A percentile compares a stretch with the other conserved stretches of the same genome.
Evolutionary conservation across 2,888 invertebrate species (phyloP).

Genomic region (Melanotus villosus): DNA sequence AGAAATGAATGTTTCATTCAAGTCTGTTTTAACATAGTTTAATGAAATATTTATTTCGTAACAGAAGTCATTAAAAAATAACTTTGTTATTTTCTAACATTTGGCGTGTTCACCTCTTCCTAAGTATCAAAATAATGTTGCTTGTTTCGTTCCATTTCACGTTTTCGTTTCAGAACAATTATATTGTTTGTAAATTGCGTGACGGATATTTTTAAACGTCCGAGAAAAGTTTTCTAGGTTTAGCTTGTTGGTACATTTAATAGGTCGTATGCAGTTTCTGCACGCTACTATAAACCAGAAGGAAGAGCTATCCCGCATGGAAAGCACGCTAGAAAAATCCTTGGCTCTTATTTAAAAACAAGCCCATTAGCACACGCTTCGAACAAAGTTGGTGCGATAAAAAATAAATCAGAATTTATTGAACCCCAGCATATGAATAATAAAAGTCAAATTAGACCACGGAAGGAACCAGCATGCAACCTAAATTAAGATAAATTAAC

Average conservation of each 20-base stretch:
- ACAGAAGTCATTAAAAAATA: no score
- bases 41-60: no score
- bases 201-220: constrained; percentile 9
- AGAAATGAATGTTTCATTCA: no score
- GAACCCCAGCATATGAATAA: constrained; percentile 12
- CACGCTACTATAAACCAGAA: constrained; percentile 12
- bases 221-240: constrained; percentile 5
- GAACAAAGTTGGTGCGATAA: no score
- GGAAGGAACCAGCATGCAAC: background rate
- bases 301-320: background rate
- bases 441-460: constrained; percentile 5
- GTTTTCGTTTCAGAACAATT: no score
- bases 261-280: constrained; percentile 18
- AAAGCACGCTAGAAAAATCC: constrained; percentile 2
- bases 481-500: constrained; percentile 16
- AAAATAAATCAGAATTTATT: background rate
- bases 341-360: constrained; percentile 6
- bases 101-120: no score
- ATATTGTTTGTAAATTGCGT: background rate
- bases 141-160: no score
- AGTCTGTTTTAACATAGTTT: no score
- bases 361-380: background rate
- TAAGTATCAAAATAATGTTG: no score
- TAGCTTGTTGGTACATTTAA: background rate
- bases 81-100: no score